Conservation (phyloP, 1,140 invertebrate species). For the Penaeus chinensis region DNA sequence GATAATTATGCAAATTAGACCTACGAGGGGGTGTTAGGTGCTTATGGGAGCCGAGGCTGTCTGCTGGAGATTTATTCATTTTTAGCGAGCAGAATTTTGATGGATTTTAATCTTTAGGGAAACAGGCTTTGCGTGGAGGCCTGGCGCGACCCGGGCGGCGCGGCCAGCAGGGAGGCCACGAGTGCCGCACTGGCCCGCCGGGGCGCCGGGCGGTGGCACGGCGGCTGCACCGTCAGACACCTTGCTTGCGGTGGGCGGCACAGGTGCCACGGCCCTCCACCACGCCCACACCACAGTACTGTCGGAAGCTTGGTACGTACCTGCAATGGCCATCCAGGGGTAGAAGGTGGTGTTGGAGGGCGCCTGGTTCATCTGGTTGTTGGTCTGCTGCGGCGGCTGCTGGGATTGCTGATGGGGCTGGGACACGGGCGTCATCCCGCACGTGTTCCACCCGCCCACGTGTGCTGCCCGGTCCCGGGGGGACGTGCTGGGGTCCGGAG, state of each 20-base stretch:
- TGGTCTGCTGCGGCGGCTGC: conserved; percentile 83
- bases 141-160: conserved; percentile 14
- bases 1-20: conserved; percentile 56
- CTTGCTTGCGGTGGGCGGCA: conserved; percentile 19
- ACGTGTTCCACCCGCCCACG: conserved; percentile 83
- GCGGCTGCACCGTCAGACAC: conserved; percentile 33
- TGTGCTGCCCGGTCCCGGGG: conserved; percentile 74
- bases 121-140: background rate
- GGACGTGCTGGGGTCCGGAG: conserved; percentile 63
- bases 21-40: conserved; percentile 29
- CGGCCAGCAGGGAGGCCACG: background rate
- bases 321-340: conserved; percentile 98
- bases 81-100: no score
- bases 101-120: no score
- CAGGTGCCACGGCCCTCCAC: conserved; percentile 32
- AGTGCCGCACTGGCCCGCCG: background rate
- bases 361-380: conserved; percentile 75
- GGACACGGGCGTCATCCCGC: conserved; percentile 75
- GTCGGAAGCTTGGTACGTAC: conserved; percentile 73
- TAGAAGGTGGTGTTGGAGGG: conserved; percentile 79
- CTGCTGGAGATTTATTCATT: no score
- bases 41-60: background rate
- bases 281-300: conserved; percentile 41
- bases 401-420: conserved; percentile 72
- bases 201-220: conserved; percentile 14